Evolutionary conservation across 2,113 vertebrate species (phyloP), one percentile per base, ranked within the genome.

Genomic region (Cololabis saira): DNA sequence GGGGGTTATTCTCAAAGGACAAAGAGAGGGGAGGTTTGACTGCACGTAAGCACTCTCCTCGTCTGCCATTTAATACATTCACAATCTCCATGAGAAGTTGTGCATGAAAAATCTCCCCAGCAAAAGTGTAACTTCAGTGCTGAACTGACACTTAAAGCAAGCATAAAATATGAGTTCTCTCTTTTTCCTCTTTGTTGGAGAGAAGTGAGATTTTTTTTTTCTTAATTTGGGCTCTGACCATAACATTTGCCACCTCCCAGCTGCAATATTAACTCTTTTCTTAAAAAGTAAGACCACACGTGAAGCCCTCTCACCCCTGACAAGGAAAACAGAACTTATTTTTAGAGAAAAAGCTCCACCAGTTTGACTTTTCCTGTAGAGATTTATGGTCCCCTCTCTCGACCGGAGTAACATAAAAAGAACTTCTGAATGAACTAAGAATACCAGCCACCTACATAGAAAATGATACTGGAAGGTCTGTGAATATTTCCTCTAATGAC

Each of bases 211-310:
- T n/a, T 27, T 70, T 76, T 78, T 27, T 60, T 17, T 53, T 60
- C 80, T 71, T 55, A 49, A 37, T 70, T 71, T 61, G 63, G 42
- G 74, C 50, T 43, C 43, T 27, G 50, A 74, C 80, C 87, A 70
- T 67, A 71, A 56, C 66, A 59, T 73, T 77, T 43, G 56, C 87
- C 76, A 49, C 78, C 60, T 76, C 84, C 85, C 92, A 93, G 91
- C 91, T 93, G 91, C 89, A 85, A 91, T 87, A 89, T 86, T 89
- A 92, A 83, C 74, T 78, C 64, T 64, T 76, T 67, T 76, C 60
- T 86, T 72, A n/a, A 83, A 87, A 87, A 86, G 79, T 87, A 71
- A 90, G 92, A 94, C 93, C 93, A 93, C 93, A 93, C 91, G 87
- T 86, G 86, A 82, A 84, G 90, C 85, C 89, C 85, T 89, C 87